A percentile compares a stretch with the other conserved stretches of the same genome.
phyloP scores from a whole-genome alignment of 35 echinoderm and acorn worm species.

The Acanthaster planci region DNA sequence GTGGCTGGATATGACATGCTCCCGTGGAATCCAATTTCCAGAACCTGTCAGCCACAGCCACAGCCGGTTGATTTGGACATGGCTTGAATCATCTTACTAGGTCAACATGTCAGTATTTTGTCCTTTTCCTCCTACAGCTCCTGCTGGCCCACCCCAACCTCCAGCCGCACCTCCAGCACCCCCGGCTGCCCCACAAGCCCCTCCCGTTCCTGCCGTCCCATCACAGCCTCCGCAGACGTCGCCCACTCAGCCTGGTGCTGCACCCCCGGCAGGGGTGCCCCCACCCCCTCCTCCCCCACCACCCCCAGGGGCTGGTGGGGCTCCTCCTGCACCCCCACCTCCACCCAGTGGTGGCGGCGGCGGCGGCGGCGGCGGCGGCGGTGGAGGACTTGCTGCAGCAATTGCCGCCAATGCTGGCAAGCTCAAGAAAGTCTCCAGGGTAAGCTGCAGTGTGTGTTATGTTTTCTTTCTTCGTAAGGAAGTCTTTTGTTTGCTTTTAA shows the following conservation, averaged over 20 bases:
- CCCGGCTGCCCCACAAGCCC: slow-evolving; percentile 31
- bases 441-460: too few relatives aligned
- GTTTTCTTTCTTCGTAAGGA: background rate
- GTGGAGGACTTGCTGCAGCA: slow-evolving; percentile 43
- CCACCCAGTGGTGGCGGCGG: slow-evolving; percentile 6
- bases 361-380: too few relatives aligned
- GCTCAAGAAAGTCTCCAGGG: slow-evolving; percentile 59
- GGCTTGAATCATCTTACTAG: too few relatives aligned
- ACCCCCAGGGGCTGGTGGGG: slow-evolving; percentile 3
- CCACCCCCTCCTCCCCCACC: slow-evolving; percentile 35
- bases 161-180: slow-evolving; percentile 38
- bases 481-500: too few relatives aligned
- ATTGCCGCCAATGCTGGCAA: slow-evolving; percentile 57
- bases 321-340: slow-evolving; percentile 34
- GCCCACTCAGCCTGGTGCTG: background rate
- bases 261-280: slow-evolving; percentile 1
- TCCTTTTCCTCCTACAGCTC: slow-evolving; percentile 19
- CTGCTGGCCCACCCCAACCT: slow-evolving; percentile 25
- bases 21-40: too few relatives aligned
- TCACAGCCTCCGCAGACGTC: slow-evolving; percentile 20
- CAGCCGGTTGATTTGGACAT: too few relatives aligned
- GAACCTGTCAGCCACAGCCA: too few relatives aligned
- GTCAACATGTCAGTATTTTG: too few relatives aligned
- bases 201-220: slow-evolving; percentile 29
- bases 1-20: too few relatives aligned